Conservation (phyloP, 2,888 invertebrate genomes). For the Dioctria rufipes region DNA sequence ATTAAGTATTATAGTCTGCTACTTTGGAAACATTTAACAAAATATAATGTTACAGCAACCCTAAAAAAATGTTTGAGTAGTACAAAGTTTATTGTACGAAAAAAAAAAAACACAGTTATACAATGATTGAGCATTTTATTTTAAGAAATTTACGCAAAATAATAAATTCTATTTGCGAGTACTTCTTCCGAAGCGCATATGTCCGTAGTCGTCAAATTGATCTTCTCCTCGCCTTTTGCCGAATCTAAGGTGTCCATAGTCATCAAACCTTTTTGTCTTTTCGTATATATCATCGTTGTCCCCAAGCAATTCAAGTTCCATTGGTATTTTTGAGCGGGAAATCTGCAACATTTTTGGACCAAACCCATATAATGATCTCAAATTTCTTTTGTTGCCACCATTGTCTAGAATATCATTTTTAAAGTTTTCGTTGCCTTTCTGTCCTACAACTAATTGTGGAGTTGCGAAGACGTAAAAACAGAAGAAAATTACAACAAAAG, state of each 20-base stretch:
- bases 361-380: constrained; percentile 63
- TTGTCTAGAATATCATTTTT: constrained; percentile 17
- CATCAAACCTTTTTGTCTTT: constrained; percentile 76
- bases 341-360: constrained; percentile 62
- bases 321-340: constrained; percentile 67
- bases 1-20: no score
- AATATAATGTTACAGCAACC: no score
- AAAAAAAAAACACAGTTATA: no score
- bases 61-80: no score
- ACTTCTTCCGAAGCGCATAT: constrained; percentile 80
- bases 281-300: constrained; percentile 64
- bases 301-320: constrained; percentile 67
- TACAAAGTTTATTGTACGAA: no score
- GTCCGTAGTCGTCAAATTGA: constrained; percentile 83
- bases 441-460: background rate
- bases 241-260: constrained; percentile 81
- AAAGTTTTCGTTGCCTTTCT: constrained; percentile 9
- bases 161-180: background rate
- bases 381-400: constrained; percentile 57
- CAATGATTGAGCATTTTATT: no score
- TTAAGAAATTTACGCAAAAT: no score
- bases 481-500: background rate
- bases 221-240: constrained; percentile 76
- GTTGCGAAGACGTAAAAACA: background rate
- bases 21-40: no score